Conservation (phyloP, 2,888 invertebrate genomes). For the Catocala sponsa region DNA sequence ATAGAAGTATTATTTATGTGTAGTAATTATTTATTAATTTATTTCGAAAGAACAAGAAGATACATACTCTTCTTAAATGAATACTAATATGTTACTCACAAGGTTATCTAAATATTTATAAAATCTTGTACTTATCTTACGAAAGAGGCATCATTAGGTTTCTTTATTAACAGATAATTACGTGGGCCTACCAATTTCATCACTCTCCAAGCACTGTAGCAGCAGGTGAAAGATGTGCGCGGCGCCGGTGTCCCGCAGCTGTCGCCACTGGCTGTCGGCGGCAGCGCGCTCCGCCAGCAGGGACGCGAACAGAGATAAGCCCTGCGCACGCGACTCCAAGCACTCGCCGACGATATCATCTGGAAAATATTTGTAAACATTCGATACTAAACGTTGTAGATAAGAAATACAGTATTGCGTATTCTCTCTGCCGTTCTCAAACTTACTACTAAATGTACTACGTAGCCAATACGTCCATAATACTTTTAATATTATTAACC, state of each 20-base stretch:
- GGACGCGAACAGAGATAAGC: constrained; percentile 63
- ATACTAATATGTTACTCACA: too few species aligned
- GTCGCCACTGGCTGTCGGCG: constrained; percentile 66
- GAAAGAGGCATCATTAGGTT: too few species aligned
- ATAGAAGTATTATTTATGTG: too few species aligned
- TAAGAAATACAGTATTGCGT: not conserved
- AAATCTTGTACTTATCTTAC: too few species aligned
- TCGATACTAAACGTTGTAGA: not conserved
- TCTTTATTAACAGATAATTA: not conserved
- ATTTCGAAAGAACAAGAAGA: too few species aligned
- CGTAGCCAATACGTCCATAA: too few species aligned
- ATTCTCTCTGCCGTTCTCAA: not conserved
- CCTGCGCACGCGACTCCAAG: constrained; percentile 64
- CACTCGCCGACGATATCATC: constrained; percentile 53
- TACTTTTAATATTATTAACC: too few species aligned
- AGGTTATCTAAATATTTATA: too few species aligned
- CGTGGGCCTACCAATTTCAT: constrained; percentile 62
- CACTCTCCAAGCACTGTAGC: constrained; percentile 67
- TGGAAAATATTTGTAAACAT: constrained; percentile 50
- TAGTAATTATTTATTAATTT: too few species aligned
- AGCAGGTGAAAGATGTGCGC: constrained; percentile 63
- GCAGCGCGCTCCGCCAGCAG: constrained; percentile 65
- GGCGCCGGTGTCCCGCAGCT: constrained; percentile 57
- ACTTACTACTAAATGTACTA: too few species aligned
- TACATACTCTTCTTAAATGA: too few species aligned